Evolutionary conservation across 1,140 invertebrate species (phyloP), one percentile per base, ranked within the genome.

Genomic region (Nephila pilipes): DNA sequence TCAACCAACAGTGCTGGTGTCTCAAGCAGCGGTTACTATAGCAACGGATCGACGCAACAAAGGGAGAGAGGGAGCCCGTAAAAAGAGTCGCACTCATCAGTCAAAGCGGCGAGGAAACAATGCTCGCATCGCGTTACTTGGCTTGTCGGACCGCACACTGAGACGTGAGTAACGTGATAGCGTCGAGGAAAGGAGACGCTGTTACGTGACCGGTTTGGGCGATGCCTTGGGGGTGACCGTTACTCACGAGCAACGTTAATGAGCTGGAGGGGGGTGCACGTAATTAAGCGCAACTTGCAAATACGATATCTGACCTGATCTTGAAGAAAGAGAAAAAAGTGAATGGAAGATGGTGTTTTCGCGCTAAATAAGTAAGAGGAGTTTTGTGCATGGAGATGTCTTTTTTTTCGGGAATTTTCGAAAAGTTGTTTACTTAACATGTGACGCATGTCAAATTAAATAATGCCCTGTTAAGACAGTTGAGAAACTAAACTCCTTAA

Each of bases 131-230:
- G 75, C 89, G 54, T 90, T 90, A 81, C 89, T 46, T 29, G 12
- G 3, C 36, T 16, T 80, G 69, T 81, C 89, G 65, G 89, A 90
- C 89, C 89, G 16, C 89, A 90, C 89, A 90, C 89, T 57, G 89
- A 36, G 89, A 60, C 36, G 16, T 12, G 20, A 18, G 89, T 38
- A 90, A 90, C 38, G 29, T 29, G 79, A 90, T 20, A 89, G 20
- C 32, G n/a, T 14, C 14, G 14, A 3, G 14, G 87, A 29, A 89
- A 89, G 16, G 20, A 29, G 85, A 54, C 46, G 18, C 69, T 46
- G 3, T 6, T 55, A 46, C 83, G 83, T 85, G 79, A 81, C 85
- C 57, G 57, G 57, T 87, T 79, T 38, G 12, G 18, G 20, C n/a
- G 75, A 38, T 81, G 79, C 79, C 36, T 81, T 46, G 1, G 65